Evolutionary conservation across 2,113 vertebrate genomes (phyloP), one percentile per base, ranked within the genome.

Genomic region (Lophochroa leadbeateri): DNA sequence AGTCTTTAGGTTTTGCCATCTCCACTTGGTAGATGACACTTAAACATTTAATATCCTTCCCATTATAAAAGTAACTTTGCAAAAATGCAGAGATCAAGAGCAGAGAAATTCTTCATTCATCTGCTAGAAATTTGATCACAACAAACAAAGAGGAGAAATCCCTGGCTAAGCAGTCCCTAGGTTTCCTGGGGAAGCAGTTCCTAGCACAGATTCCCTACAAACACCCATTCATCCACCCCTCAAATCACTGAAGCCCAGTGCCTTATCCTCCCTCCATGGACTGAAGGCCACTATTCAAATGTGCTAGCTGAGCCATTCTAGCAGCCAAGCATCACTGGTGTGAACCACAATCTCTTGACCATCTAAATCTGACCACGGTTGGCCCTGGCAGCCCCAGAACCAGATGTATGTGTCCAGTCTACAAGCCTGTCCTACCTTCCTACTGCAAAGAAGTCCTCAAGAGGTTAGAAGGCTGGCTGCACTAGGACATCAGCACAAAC

Each of bases 401-500:
- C 10, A 67, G 28, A 64, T 1, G 3, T 1, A 17, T 0, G 1
- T 5, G 35, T 21, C 18, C 43, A 13, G 29, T 5, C 60, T 46
- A 23, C 19, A 9, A 68, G 14, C n/a, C 35, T 75, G 46, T n/a
- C 58, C n/a, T 14, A 49, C 53, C 44, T 46, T 64, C 12, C 35
- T 64, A 29, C 47, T 69, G 25, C 72, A 82, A 44, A 15, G n/a
- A 47, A 39, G 3, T 2, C 7, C 37, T 77, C 44, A 11, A 5
- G 50, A 50, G 20, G 6, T 67, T 9, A 14, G 43, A 65, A 41
- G 41, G 39, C 24, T 64, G n/a, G 20, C 14, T 82, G 27, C 52
- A 41, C 6, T 21, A 33, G n/a, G 80, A 46, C 37, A 92, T 11
- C 65, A 64, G 23, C 5, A 9, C 35, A 47, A 68, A 75, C 10